Evolutionary conservation across 2,797 vertebrate genomes (phyloP), one percentile per base, ranked within the genome.

Genomic region (Prunella strophiata): DNA sequence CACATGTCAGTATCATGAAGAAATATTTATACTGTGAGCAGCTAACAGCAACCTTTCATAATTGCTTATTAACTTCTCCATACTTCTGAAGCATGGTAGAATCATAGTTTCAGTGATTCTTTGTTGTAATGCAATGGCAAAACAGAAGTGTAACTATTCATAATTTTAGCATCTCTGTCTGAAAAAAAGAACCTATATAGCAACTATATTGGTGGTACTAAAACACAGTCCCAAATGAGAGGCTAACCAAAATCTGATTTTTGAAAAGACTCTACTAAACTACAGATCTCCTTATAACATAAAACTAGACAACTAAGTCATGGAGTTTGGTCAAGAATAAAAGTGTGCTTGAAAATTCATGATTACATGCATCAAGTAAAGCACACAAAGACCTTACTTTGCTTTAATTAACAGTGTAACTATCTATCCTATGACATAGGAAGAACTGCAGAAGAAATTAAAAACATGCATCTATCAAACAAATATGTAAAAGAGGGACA

Each of bases 31-130:
- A 50, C 2, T 58, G 48, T 52, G 26, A 89, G 38, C 52, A 91
- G 59, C 54, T 84, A 93, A 81, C 22, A 88, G 36, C 43, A 72
- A 38, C 76, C 74, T 93, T 94, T 77, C 15, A 2, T 55, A 94
- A 94, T 19, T 91, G 63, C 80, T 85, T 89, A 88, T 87, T 94
- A 93, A 65, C 25, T 43, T 50, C 71, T 57, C 55, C 13, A 5
- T 47, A 48, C 45, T 92, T 85, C 47, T 86, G 67, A 91, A 85
- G 71, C 52, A 81, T 12, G 16, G 47, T 26, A 76, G 88, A 81
- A 93, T 67, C 67, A 91, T 42, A 30, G 47, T 93, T 88, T 86
- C 90, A 90, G 83, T 54, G 74, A 93, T 71, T 87, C 71, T 85
- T 85, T 40, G 45, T 85, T 40, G 45, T 62, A 93, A 52, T 50